These are phyloP conservation scores for Cabera pusaria DNA, from an alignment of 2,888 invertebrate genomes.

Conservation along the genomic window DNA sequence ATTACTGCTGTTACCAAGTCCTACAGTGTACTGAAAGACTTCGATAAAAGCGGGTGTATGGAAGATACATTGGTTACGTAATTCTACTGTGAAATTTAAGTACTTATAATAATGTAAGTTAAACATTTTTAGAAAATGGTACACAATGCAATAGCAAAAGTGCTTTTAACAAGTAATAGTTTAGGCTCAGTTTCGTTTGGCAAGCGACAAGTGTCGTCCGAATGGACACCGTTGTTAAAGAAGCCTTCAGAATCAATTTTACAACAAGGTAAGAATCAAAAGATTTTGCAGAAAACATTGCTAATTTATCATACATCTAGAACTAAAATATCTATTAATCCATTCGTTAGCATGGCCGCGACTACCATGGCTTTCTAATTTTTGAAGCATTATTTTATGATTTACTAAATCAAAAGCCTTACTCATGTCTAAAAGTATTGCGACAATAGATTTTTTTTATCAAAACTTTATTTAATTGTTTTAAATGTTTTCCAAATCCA, in stretches of 20 bases:
- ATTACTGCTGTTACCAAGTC: slow-evolving; percentile 12
- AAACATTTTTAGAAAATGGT: slow-evolving; percentile 18
- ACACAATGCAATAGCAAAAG: slow-evolving; percentile 45
- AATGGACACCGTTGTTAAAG: slow-evolving; percentile 60
- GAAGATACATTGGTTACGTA: neutral
- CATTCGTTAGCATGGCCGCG: no score
- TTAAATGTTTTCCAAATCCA: no score
- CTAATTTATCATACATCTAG: no score
- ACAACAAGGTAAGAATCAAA: slow-evolving; percentile 29
- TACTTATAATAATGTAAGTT: slow-evolving; percentile 1
- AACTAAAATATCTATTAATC: no score
- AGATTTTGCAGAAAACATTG: no score
- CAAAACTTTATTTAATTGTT: no score
- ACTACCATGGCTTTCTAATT: no score
- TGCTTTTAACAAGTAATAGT: slow-evolving; percentile 38
- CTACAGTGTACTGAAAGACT: slow-evolving; percentile 4
- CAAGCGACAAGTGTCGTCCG: slow-evolving; percentile 46
- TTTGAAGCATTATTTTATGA: no score
- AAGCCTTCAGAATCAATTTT: slow-evolving; percentile 28
- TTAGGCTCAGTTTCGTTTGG: slow-evolving; percentile 41
- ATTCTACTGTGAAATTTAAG: neutral
- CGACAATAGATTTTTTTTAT: no score
- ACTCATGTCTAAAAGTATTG: no score
- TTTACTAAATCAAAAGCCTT: no score
- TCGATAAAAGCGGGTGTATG: slow-evolving; percentile 6